Conservation (phyloP, 2,797 vertebrate species). For the Linurgus olivaceus region DNA sequence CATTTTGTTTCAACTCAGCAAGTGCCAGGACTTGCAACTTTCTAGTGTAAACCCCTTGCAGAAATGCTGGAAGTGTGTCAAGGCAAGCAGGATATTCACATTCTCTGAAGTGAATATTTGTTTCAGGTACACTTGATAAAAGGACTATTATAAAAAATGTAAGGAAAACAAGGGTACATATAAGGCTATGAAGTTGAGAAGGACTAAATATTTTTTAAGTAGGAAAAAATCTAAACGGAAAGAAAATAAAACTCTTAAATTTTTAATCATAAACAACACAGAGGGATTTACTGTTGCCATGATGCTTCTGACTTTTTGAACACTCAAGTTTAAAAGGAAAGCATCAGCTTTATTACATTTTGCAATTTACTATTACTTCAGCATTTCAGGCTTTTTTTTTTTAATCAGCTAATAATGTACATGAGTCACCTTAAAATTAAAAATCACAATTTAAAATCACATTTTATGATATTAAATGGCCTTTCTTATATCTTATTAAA, state of each 20-base stretch:
- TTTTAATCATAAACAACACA: neutral
- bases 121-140: neutral
- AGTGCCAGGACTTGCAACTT: conserved; percentile 1
- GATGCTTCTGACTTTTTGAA: conserved; percentile 38
- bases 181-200: neutral
- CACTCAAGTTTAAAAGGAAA: conserved; percentile 4
- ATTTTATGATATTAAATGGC: conserved; percentile 55
- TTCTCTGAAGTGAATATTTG: neutral
- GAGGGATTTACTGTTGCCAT: conserved; percentile 6
- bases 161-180: neutral
- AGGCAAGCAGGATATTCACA: neutral
- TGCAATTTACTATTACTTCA: conserved; percentile 57
- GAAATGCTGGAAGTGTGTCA: neutral
- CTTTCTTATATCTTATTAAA: conserved; percentile 48
- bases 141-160: neutral
- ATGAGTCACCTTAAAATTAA: conserved; percentile 2
- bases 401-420: conserved; percentile 38
- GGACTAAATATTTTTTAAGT: neutral
- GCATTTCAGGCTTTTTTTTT: conserved; percentile 32
- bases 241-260: neutral
- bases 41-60: neutral
- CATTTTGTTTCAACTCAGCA: neutral
- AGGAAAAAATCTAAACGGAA: neutral
- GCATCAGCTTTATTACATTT: conserved; percentile 6
- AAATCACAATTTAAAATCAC: conserved; percentile 14